Percentiles rank a stretch among this genome's conserved stretches.
phyloP scores from a whole-genome alignment of 2,113 vertebrate genomes.

The Mirza zaza region DNA sequence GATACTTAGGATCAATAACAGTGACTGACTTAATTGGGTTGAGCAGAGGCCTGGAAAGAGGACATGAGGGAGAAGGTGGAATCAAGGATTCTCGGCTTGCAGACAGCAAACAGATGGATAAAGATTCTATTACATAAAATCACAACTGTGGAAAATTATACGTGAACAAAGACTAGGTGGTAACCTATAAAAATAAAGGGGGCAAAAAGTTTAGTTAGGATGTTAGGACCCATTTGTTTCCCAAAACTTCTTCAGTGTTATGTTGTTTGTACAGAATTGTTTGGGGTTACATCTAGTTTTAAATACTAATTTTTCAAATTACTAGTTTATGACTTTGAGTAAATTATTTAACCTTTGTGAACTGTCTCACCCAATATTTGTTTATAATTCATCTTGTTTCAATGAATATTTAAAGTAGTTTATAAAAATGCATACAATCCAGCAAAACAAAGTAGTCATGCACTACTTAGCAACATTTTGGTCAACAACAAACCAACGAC shows the following conservation, averaged over 20 bases:
- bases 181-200: neutral
- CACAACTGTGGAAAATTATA: neutral
- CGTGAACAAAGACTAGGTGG: neutral
- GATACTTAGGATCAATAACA: neutral
- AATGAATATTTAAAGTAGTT: neutral
- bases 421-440: neutral
- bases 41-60: neutral
- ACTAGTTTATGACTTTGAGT: neutral
- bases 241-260: neutral
- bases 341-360: slow-evolving; percentile 13
- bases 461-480: neutral
- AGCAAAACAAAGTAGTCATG: neutral
- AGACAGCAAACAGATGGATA: neutral
- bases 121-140: slow-evolving; percentile 10
- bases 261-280: neutral
- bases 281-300: neutral
- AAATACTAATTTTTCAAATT: neutral
- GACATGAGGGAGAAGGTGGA: neutral
- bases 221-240: neutral
- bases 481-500: neutral
- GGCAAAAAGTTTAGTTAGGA: neutral
- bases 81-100: neutral
- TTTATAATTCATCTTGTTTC: slow-evolving; percentile 1
- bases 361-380: neutral
- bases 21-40: neutral